phyloP scores from a whole-genome alignment of 2,888 invertebrate genomes.

The Endotricha flammealis region DNA sequence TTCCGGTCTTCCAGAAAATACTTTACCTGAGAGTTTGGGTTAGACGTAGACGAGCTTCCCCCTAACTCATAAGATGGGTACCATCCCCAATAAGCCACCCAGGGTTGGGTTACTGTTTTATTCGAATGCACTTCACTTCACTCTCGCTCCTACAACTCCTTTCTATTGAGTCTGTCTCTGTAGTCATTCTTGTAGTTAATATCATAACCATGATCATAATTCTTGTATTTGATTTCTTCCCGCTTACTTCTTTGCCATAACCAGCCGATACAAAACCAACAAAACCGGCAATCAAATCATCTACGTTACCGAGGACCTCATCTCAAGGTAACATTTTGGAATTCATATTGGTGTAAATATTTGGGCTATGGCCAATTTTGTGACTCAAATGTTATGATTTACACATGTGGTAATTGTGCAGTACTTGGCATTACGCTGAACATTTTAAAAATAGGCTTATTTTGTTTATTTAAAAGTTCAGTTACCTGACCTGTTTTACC shows the following conservation, averaged over 20 bases:
- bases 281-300: conserved; percentile 97
- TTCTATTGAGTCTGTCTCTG: conserved; percentile 26
- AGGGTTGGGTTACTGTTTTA: no score
- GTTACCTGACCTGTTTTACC: no score
- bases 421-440: background rate
- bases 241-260: conserved; percentile 77
- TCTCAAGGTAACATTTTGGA: conserved; percentile 89
- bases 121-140: no score
- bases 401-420: background rate
- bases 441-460: no score
- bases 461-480: no score
- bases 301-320: conserved; percentile 94
- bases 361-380: conserved; percentile 17
- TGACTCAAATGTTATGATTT: background rate
- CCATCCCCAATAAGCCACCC: no score
- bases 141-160: conserved; percentile 23
- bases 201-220: conserved; percentile 63
- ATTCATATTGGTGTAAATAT: conserved; percentile 33
- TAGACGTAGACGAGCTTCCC: no score
- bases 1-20: no score
- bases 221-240: conserved; percentile 76
- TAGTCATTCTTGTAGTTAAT: conserved; percentile 57
- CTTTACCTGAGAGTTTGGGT: no score
- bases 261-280: conserved; percentile 95
- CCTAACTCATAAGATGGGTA: conserved; percentile 9